These are phyloP conservation scores for Blastomussa wellsi DNA, from an alignment of 92 coral and sea anemone species.

Conservation along the genomic window DNA sequence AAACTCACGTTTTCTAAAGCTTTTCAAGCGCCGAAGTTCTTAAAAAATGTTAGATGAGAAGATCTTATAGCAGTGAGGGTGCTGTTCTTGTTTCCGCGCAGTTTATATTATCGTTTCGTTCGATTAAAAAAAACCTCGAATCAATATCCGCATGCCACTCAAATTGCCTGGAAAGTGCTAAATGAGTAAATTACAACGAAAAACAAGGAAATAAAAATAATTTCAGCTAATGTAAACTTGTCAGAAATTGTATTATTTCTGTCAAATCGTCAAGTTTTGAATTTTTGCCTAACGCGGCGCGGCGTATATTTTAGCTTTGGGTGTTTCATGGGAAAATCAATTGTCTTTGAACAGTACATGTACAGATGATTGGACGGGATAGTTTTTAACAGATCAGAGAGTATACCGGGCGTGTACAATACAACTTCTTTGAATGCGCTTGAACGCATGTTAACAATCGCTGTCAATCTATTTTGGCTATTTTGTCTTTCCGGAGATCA, in stretches of 20 bases:
- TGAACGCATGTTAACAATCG: background rate
- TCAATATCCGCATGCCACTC: slow-evolving; percentile 36
- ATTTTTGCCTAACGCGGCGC: background rate
- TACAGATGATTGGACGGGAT: background rate
- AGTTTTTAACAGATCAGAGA: background rate
- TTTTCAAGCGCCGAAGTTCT: slow-evolving; percentile 6
- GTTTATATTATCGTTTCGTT: background rate
- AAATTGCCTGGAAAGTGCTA: slow-evolving; percentile 7
- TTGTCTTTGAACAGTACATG: slow-evolving; percentile 3
- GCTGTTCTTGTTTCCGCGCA: background rate
- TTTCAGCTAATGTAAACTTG: slow-evolving; percentile 10
- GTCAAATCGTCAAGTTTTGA: slow-evolving; percentile 10
- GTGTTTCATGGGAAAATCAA: background rate
- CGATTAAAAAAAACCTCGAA: background rate
- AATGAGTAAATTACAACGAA: slow-evolving; percentile 13
- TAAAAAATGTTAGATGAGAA: background rate
- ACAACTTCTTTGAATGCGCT: background rate
- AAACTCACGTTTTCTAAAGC: background rate
- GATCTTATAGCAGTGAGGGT: background rate
- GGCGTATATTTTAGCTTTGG: background rate
- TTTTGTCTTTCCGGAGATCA: slow-evolving; percentile 10
- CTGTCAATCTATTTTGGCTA: background rate
- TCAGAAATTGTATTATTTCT: background rate
- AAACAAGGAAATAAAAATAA: slow-evolving; percentile 33
- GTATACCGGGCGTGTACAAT: background rate